These are phyloP conservation scores for Tenrec ecaudatus DNA, from an alignment of 2,113 vertebrate species.

Conservation along the genomic window DNA sequence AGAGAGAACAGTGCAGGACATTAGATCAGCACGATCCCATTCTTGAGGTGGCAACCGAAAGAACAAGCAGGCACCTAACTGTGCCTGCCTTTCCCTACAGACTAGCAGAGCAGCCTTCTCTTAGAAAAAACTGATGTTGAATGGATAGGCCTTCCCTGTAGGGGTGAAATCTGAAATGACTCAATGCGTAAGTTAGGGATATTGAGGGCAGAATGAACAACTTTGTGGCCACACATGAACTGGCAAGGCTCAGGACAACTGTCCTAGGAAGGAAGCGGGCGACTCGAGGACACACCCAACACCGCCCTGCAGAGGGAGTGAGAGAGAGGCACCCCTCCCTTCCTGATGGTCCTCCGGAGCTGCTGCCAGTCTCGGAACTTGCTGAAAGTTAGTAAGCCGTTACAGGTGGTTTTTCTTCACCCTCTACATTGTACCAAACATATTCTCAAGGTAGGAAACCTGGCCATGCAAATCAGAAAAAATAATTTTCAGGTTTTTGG, in stretches of 20 bases:
- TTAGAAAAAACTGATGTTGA: neutral
- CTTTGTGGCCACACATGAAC: conserved; percentile 35
- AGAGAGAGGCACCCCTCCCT: conserved; percentile 48
- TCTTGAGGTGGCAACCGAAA: conserved; percentile 7
- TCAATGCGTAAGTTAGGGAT: neutral
- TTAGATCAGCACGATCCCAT: neutral
- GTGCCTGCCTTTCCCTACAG: neutral
- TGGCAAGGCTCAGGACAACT: neutral
- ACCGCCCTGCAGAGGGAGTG: conserved; percentile 58
- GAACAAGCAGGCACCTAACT: neutral
- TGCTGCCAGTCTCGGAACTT: neutral
- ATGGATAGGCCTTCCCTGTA: neutral
- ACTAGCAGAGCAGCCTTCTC: too few species aligned
- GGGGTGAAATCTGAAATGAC: conserved; percentile 12
- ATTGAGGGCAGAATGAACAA: neutral
- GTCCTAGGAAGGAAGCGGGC: neutral
- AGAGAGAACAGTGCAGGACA: conserved; percentile 8
- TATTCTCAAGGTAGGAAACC: neutral
- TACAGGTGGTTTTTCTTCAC: neutral
- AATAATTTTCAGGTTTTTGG: neutral
- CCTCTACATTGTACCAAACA: conserved; percentile 10
- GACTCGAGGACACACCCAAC: neutral
- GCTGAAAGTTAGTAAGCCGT: neutral
- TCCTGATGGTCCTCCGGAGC: neutral
- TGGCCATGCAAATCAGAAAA: neutral